These are phyloP conservation scores for Panagrolaimus sp. DNA, from an alignment of 1,140 invertebrate genomes.

Conservation along the genomic window DNA sequence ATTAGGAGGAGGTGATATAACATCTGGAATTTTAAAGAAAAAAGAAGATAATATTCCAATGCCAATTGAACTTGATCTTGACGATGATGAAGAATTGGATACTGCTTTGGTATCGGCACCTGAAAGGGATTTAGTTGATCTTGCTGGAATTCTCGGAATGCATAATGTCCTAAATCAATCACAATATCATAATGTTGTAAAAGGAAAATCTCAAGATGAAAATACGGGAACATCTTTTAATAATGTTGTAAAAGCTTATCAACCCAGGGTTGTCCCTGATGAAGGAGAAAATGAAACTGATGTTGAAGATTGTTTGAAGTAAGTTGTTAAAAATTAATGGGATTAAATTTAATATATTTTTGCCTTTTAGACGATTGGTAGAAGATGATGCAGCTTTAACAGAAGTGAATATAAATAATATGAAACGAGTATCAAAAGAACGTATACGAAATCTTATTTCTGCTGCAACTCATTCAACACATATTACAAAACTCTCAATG, in stretches of 20 bases:
- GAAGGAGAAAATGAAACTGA: conserved; percentile 63
- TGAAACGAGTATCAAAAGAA: conserved; percentile 95
- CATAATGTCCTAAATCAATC: conserved; percentile 99
- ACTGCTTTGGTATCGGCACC: conserved; percentile 65
- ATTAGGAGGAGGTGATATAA: background rate
- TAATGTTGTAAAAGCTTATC: conserved; percentile 56
- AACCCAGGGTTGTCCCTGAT: conserved; percentile 60
- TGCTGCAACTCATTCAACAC: conserved; percentile 79
- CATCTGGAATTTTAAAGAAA: conserved; percentile 60
- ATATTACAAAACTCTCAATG: conserved; percentile 81
- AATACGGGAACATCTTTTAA: conserved; percentile 59
- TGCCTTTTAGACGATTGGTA: conserved; percentile 23
- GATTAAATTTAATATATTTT: conserved; percentile 59
- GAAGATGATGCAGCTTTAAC: conserved; percentile 77
- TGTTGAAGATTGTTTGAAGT: conserved; percentile 60
- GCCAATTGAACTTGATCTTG: conserved; percentile 58
- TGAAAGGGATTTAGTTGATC: conserved; percentile 96
- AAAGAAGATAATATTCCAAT: conserved; percentile 65
- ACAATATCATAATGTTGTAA: conserved; percentile 87
- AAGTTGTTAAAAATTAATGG: conserved; percentile 61
- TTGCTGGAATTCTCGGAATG: conserved; percentile 83
- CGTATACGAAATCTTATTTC: conserved; percentile 83
- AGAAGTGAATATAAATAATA: conserved; percentile 93
- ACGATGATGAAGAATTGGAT: conserved; percentile 48
- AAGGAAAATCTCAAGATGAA: conserved; percentile 60